phyloP scores from a whole-genome alignment of 2,797 vertebrate species.

The Rhynchonycteris naso region DNA sequence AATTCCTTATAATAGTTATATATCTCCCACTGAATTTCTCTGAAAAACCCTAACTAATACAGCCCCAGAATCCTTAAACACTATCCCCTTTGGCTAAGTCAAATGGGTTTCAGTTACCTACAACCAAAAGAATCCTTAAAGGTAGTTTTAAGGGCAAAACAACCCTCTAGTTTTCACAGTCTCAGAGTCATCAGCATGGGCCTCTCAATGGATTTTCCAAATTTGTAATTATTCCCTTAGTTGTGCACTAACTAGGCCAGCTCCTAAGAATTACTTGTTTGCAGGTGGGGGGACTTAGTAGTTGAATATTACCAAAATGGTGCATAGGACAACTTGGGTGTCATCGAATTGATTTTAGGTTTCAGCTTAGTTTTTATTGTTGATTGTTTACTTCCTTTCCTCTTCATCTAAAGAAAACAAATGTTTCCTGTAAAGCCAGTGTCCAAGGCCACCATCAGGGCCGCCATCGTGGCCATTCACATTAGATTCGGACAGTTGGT shows the following conservation, averaged over 20 bases:
- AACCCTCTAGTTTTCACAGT: constrained; percentile 10
- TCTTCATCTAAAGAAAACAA: neutral
- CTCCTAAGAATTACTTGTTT: neutral
- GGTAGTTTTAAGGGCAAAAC: neutral
- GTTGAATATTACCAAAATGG: neutral
- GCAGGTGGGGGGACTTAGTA: neutral
- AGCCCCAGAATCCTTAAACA: neutral
- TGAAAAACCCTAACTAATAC: neutral
- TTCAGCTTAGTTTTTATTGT: neutral
- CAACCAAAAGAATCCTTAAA: neutral
- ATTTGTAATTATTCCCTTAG: constrained; percentile 43
- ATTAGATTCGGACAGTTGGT: too few relatives aligned
- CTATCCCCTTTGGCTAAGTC: neutral
- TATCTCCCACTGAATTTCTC: neutral
- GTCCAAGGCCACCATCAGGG: too few relatives aligned
- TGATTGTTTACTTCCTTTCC: neutral
- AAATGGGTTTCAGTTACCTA: neutral
- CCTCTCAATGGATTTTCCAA: neutral
- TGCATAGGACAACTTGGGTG: neutral
- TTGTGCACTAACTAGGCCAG: constrained; percentile 24
- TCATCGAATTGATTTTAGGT: neutral
- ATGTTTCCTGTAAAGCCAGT: too few relatives aligned
- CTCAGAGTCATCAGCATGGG: neutral
- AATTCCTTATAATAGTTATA: neutral
- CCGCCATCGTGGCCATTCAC: too few relatives aligned